Conservation (phyloP, 2,113 vertebrate species). For the Acrocephalus kingi region DNA sequence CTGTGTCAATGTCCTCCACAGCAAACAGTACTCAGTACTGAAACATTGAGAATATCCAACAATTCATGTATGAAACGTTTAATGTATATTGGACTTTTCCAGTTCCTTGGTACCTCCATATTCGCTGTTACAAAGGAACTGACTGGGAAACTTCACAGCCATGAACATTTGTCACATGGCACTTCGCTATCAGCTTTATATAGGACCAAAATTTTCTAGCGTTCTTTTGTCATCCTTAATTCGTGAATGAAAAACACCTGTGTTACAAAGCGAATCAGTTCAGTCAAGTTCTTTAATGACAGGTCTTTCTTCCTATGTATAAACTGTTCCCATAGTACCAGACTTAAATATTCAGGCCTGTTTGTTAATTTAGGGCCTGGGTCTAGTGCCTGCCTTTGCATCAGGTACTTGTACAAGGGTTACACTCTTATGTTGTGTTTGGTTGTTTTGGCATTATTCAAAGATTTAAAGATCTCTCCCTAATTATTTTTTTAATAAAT, state of each 20-base stretch:
- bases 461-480: not conserved
- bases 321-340: not conserved
- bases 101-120: not conserved
- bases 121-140: not conserved
- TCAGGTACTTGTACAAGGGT: not conserved
- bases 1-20: not conserved
- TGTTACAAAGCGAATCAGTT: not conserved
- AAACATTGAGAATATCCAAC: not conserved
- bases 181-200: not conserved
- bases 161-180: not conserved
- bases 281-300: not conserved
- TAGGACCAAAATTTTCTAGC: not conserved
- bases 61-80: not conserved
- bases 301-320: not conserved
- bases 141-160: not conserved
- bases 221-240: not conserved
- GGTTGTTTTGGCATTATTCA: not conserved
- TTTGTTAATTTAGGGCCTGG: not conserved
- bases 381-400: not conserved
- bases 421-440: not conserved
- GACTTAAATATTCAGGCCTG: not conserved
- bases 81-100: not conserved
- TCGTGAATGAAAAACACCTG: not conserved
- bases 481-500: not conserved
- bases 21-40: not conserved